Base-by-base conservation (phyloP, 2,888 invertebrate genomes). In the Drosophila falleni region DNA sequence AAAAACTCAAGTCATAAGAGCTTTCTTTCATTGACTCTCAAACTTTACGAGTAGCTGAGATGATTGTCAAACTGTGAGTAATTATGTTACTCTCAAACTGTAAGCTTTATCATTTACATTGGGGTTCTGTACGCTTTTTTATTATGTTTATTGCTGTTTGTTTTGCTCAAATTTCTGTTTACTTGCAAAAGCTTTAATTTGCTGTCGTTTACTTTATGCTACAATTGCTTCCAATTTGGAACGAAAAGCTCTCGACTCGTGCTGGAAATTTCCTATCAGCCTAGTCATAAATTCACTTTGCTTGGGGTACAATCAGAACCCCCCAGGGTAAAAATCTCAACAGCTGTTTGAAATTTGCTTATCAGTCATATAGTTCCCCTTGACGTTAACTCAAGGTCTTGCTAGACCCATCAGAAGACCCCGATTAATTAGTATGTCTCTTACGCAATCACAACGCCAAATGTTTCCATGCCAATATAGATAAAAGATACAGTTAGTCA, bases 101-200 rank as follows among this genome's bases (percentile, higher is more conserved):
- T 19, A 10, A 39, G 53, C 44, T 56, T 54, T 62, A 6, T 19
- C 6, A 46, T 33, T 55, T 26, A 13, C 13, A 44, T 33, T 23
- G 2, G 11, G n/a, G 15, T 37, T 19, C 44, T 41, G 29, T 19
- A 6, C 26, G 58, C 41, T 74, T 55, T 55, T 50, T 47, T 58
- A 15, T 16, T 58, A 23, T 58, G 29, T 53, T 69, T 66, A 63
- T 65, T 64, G 47, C 29, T 50, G 37, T 82, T 83, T 79, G 71
- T 71, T 79, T 79, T 81, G 69, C 71, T 79, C 47, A 29, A 53
- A 26, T 55, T 70, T 73, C 50, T 84, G 76, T 81, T 83, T 76
- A 71, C 59, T 39, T 67, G 54, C 13, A 39, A 53, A 31, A 63
- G 68, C 59, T 62, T 35, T n/a, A 19, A 72, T 26, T 62, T 16